These are phyloP conservation scores for Aselliscus stoliczkanus DNA, from an alignment of 2,797 vertebrate genomes.

Conservation along the genomic window DNA sequence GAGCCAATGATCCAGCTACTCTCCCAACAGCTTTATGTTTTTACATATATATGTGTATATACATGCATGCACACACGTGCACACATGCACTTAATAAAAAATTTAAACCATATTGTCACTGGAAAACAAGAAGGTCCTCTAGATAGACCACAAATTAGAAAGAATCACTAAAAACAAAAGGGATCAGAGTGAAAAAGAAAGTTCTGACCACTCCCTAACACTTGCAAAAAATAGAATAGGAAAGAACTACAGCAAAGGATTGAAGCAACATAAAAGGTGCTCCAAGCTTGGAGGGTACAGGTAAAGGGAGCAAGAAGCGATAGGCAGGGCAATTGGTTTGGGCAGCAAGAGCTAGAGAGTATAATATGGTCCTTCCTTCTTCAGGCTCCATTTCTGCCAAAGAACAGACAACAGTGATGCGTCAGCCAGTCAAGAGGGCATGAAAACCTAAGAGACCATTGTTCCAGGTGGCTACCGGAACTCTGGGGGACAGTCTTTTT, in stretches of 20 bases:
- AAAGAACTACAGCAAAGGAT: not conserved
- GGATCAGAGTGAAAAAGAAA: not conserved
- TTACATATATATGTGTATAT: not conserved
- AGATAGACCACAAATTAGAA: slow-evolving; percentile 2
- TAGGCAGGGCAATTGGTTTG: not conserved
- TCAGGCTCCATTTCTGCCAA: not conserved
- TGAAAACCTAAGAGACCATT: not conserved
- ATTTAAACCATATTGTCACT: not conserved
- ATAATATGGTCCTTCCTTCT: not conserved
- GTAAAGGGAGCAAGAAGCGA: not conserved
- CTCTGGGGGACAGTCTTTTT: not conserved
- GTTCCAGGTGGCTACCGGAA: not conserved
- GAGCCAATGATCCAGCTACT: not conserved
- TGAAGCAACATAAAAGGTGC: not conserved
- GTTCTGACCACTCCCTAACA: not conserved
- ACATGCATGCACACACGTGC: not conserved
- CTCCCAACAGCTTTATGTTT: not conserved
- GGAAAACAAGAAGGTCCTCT: not conserved
- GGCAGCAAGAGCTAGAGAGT: not conserved
- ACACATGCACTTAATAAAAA: not conserved
- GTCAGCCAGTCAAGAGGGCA: not conserved
- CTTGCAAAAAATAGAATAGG: not conserved
- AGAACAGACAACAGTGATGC: not conserved
- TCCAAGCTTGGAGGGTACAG: not conserved
- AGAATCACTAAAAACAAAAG: slow-evolving; percentile 7